Percentiles rank a stretch among this genome's conserved stretches.
These are phyloP conservation scores for Takifugu flavidus DNA, from an alignment of 2,113 vertebrate genomes.

Conservation along the genomic window DNA sequence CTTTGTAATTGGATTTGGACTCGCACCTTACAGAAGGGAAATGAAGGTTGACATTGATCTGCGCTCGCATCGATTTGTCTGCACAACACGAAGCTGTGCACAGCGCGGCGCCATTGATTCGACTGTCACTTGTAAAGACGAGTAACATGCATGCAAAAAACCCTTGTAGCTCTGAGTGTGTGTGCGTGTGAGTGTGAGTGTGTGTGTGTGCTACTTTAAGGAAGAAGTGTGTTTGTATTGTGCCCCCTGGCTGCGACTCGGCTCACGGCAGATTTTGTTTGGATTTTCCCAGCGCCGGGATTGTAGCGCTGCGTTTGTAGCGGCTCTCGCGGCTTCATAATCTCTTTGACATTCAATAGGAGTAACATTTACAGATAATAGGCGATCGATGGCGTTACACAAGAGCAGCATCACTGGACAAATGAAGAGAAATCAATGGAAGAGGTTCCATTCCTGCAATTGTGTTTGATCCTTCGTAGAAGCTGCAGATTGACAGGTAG, in stretches of 20 bases:
- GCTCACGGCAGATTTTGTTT: background rate
- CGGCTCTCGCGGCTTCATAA: background rate
- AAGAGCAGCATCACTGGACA: background rate
- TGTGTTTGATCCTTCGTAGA: background rate
- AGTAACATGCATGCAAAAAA: constrained; percentile 14
- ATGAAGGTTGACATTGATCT: constrained; percentile 67
- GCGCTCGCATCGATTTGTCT: constrained; percentile 65
- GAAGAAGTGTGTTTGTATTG: constrained; percentile 26
- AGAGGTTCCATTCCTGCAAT: background rate
- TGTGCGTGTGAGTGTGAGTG: background rate
- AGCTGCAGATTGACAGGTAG: background rate
- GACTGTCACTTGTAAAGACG: constrained; percentile 33
- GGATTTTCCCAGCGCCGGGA: background rate
- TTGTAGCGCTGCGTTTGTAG: background rate
- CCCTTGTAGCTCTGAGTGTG: background rate
- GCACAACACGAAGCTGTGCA: constrained; percentile 52
- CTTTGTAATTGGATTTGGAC: constrained; percentile 73
- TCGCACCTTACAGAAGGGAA: constrained; percentile 61
- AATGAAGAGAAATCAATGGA: background rate
- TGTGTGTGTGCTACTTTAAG: background rate
- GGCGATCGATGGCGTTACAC: no score
- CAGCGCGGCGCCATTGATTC: constrained; percentile 39
- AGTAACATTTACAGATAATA: no score
- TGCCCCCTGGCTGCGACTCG: constrained; percentile 43
- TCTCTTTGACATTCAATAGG: no score